phyloP scores from a whole-genome alignment of 2,888 invertebrate genomes.

The Xestia rhomboidea region DNA sequence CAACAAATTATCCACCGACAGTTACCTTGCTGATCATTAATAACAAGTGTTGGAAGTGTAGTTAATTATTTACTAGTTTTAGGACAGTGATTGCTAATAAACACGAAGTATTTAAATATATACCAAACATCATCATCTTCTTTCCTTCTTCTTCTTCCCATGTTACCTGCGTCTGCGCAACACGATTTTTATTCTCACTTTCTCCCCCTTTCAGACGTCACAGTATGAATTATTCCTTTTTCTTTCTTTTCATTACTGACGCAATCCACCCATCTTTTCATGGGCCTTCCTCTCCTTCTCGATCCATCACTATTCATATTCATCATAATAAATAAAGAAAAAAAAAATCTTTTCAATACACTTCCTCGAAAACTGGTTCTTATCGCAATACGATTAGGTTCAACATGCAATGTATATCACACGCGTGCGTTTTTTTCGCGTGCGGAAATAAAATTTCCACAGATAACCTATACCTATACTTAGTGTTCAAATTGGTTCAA shows the following conservation, averaged over 20 bases:
- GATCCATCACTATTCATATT: too few species aligned
- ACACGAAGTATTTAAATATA: neutral
- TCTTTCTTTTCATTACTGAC: neutral
- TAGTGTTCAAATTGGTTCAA: too few species aligned
- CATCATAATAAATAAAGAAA: too few species aligned
- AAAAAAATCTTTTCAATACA: too few species aligned
- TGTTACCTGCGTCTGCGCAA: neutral
- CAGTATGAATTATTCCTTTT: neutral
- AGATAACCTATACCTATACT: too few species aligned
- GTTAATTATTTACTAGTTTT: neutral
- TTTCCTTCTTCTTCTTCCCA: too few species aligned
- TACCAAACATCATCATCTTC: neutral
- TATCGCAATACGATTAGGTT: too few species aligned
- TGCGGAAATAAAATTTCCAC: too few species aligned
- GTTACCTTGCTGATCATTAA: neutral
- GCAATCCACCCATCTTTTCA: neutral
- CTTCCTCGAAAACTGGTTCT: too few species aligned
- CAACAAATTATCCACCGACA: neutral
- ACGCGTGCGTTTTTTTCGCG: too few species aligned
- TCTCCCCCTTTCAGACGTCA: neutral
- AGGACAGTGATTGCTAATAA: neutral
- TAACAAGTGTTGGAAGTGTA: neutral
- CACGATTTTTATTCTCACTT: neutral
- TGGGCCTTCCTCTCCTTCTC: neutral
- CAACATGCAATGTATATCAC: too few species aligned